phyloP scores from a whole-genome alignment of 2,888 invertebrate species.

The Parnassius apollo region DNA sequence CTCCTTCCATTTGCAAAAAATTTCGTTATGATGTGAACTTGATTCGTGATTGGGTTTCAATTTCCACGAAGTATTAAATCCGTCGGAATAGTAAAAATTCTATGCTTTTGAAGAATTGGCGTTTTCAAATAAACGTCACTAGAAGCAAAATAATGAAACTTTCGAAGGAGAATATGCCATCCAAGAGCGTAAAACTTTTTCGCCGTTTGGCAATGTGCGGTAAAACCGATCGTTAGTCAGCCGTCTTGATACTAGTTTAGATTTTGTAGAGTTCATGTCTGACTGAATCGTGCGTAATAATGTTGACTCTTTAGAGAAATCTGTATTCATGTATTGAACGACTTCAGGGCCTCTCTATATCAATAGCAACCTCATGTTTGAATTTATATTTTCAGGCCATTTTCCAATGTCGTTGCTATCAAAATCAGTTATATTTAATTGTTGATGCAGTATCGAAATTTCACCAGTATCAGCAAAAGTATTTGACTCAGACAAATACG shows the following conservation, averaged over 20 bases:
- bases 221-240: slow-evolving; percentile 20
- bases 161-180: slow-evolving; percentile 23
- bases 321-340: slow-evolving; percentile 18
- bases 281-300: slow-evolving; percentile 3
- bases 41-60: slow-evolving; percentile 28
- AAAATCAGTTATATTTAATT: slow-evolving; percentile 11
- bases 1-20: slow-evolving; percentile 32
- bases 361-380: slow-evolving; percentile 7
- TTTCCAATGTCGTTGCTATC: slow-evolving; percentile 12
- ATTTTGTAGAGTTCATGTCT: slow-evolving; percentile 12
- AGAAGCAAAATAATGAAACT: slow-evolving; percentile 22
- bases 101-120: slow-evolving; percentile 3
- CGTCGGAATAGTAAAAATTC: slow-evolving; percentile 11
- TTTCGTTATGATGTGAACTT: slow-evolving; percentile 22
- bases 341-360: too few relatives aligned
- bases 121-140: slow-evolving; percentile 23
- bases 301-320: slow-evolving; percentile 15
- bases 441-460: slow-evolving; percentile 10
- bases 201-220: slow-evolving; percentile 13
- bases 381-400: slow-evolving; percentile 16
- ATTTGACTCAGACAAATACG: slow-evolving; percentile 6
- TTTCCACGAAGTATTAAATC: slow-evolving; percentile 21
- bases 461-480: background rate
- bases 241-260: slow-evolving; percentile 16
- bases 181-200: slow-evolving; percentile 23